Percentiles rank a stretch among this genome's conserved stretches.
Evolutionary conservation across 2,888 invertebrate species (phyloP).

Genomic region (Monopis laevigella): DNA sequence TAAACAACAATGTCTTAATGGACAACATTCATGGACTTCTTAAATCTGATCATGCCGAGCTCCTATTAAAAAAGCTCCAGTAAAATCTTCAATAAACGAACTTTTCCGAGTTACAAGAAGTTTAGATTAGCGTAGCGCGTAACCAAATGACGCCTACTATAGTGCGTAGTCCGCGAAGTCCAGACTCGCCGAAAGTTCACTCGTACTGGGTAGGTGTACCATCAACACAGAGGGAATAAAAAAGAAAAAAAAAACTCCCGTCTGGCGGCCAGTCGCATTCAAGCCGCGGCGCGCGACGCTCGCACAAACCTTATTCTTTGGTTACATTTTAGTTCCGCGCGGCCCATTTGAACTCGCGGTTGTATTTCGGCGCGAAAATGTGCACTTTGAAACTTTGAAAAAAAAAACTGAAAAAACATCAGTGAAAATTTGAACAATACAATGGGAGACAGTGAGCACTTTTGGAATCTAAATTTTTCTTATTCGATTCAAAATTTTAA

Average conservation of each 20-base stretch:
- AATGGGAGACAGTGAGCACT: constrained; percentile 16
- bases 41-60: too few relatives aligned
- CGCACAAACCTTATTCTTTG: constrained; percentile 48
- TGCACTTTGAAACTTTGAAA: constrained; percentile 54
- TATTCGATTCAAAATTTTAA: constrained; percentile 15
- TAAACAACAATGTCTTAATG: too few relatives aligned
- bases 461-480: constrained; percentile 29
- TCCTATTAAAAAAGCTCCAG: too few relatives aligned
- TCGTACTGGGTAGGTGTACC: constrained; percentile 15
- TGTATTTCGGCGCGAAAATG: constrained; percentile 46
- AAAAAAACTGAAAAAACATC: constrained; percentile 30
- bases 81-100: too few relatives aligned
- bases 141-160: constrained; percentile 1
- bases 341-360: constrained; percentile 57
- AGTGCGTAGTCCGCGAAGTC: constrained; percentile 11
- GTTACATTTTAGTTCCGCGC: constrained; percentile 66
- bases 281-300: constrained; percentile 55
- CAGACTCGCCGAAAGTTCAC: constrained; percentile 7
- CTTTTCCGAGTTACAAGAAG: too few relatives aligned
- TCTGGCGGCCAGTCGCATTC: constrained; percentile 44
- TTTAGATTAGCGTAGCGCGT: not conserved
- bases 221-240: constrained; percentile 42
- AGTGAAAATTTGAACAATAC: constrained; percentile 38
- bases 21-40: too few relatives aligned
- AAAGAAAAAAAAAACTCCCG: constrained; percentile 46